Evolutionary conservation across 1,140 invertebrate genomes (phyloP).

Genomic region (Calephelis nemesis): DNA sequence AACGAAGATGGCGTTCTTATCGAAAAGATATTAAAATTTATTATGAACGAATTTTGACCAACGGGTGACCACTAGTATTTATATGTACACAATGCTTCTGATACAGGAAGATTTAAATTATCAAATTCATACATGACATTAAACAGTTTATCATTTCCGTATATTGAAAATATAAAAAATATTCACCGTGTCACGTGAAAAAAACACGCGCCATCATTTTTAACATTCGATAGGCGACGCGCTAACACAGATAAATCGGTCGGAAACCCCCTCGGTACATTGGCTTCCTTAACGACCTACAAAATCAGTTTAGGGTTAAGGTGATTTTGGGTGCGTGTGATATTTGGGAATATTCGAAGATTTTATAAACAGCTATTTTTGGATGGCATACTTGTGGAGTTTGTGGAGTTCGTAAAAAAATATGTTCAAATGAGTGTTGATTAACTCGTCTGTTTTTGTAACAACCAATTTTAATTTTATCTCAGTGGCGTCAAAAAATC

Average conservation of each 20-base stretch:
- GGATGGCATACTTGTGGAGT: not conserved
- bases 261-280: constrained; percentile 57
- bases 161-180: constrained; percentile 70
- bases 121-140: constrained; percentile 18
- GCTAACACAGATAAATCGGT: constrained; percentile 68
- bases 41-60: no score
- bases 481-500: no score
- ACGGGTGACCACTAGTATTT: no score
- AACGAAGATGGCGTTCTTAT: no score
- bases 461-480: no score
- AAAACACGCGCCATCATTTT: constrained; percentile 63
- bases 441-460: no score
- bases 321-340: constrained; percentile 47
- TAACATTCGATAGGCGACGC: constrained; percentile 56
- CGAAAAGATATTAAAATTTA: no score
- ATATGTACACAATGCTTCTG: no score
- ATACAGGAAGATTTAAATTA: constrained; percentile 4
- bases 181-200: constrained; percentile 52
- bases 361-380: constrained; percentile 21
- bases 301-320: constrained; percentile 63
- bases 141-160: constrained; percentile 40
- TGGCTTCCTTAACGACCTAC: constrained; percentile 67
- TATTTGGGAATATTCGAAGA: constrained; percentile 19
- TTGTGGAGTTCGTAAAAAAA: not conserved
- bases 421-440: not conserved